These are phyloP conservation scores for Cranoglanis bouderius DNA, from an alignment of 2,113 vertebrate genomes.

Conservation along the genomic window DNA sequence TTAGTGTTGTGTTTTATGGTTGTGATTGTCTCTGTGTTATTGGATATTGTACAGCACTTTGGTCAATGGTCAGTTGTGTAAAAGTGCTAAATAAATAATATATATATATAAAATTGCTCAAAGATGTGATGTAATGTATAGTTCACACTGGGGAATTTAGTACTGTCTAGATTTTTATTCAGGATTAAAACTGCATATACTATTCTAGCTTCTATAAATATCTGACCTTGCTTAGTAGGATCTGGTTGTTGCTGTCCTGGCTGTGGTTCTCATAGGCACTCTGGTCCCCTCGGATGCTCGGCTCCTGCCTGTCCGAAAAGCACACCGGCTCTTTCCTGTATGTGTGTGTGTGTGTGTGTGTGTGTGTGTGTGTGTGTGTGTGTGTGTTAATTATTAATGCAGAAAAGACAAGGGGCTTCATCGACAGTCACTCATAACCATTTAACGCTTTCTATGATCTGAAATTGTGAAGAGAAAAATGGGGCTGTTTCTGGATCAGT, in stretches of 20 bases:
- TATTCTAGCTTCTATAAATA: neutral
- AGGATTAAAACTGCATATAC: neutral
- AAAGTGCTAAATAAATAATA: too few species aligned
- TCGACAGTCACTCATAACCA: constrained; percentile 1
- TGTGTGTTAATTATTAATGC: constrained; percentile 66
- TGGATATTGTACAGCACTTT: too few species aligned
- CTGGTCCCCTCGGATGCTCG: constrained; percentile 30
- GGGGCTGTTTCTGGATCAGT: constrained; percentile 25
- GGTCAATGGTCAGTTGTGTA: too few species aligned
- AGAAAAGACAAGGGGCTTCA: neutral
- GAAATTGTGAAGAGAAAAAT: constrained; percentile 11
- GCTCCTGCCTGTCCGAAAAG: constrained; percentile 47
- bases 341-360: constrained; percentile 45
- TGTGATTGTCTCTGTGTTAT: too few species aligned
- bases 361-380: constrained; percentile 34
- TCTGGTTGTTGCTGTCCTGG: neutral
- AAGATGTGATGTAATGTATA: too few species aligned
- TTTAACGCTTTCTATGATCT: neutral
- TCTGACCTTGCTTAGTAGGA: constrained; percentile 33
- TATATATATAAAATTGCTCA: too few species aligned
- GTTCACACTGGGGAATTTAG: neutral
- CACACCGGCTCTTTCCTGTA: constrained; percentile 57
- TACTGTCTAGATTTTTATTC: neutral
- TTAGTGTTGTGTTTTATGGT: too few species aligned
- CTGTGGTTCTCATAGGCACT: constrained; percentile 32